A percentile compares a stretch with the other conserved stretches of the same genome.
Conservation (phyloP, 2,113 vertebrate genomes). For the Formicarius rufipectus region DNA sequence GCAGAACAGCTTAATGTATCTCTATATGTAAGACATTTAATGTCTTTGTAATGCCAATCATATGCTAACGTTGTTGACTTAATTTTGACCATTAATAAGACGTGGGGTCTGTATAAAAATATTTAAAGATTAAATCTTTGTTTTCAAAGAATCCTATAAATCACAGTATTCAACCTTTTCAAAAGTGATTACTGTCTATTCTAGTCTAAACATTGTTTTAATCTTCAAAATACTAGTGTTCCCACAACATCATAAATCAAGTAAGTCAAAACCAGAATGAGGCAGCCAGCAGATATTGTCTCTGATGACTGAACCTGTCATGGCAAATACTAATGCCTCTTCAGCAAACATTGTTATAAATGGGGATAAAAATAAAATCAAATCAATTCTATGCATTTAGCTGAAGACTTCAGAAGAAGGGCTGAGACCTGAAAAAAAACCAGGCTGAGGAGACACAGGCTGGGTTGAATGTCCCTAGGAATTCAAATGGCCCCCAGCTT, state of each 20-base stretch:
- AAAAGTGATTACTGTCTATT: constrained; percentile 28
- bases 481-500: neutral
- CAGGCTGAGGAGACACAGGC: neutral
- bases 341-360: neutral
- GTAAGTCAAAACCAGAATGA: constrained; percentile 13
- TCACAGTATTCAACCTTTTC: constrained; percentile 50
- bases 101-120: neutral
- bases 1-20: neutral
- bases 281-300: constrained; percentile 8
- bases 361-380: neutral
- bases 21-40: neutral
- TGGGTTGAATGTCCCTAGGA: neutral
- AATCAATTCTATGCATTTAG: neutral
- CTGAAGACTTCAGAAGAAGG: neutral
- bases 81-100: constrained; percentile 43
- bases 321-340: constrained; percentile 26
- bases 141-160: constrained; percentile 49
- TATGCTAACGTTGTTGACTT: neutral
- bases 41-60: neutral
- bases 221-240: constrained; percentile 49
- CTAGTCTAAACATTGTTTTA: constrained; percentile 48
- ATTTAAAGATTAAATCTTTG: constrained; percentile 39
- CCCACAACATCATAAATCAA: constrained; percentile 37
- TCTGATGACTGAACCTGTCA: neutral
- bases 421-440: neutral